These are phyloP conservation scores for Euglossa dilemma DNA, from an alignment of 1,140 invertebrate species.

Conservation along the genomic window DNA sequence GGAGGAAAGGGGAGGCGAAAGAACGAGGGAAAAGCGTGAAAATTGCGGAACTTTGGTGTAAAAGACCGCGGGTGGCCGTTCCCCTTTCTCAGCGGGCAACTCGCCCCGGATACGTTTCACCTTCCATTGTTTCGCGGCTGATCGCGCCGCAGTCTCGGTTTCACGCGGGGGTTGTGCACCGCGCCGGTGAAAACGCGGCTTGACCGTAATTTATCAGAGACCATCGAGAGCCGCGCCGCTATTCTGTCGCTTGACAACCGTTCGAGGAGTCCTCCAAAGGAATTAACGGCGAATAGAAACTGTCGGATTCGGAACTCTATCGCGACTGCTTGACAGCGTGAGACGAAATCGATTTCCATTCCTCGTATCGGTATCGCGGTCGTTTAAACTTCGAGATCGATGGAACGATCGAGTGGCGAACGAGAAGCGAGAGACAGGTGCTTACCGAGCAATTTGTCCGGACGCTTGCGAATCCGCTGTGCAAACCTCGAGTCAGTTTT, in stretches of 20 bases:
- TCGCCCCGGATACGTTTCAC: slow-evolving; percentile 23
- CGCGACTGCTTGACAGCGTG: too few relatives aligned
- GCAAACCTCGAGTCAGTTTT: not conserved
- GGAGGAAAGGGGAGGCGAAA: not conserved
- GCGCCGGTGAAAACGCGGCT: slow-evolving; percentile 7
- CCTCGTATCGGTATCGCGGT: too few relatives aligned
- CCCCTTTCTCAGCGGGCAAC: slow-evolving; percentile 34
- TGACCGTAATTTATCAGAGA: slow-evolving; percentile 42
- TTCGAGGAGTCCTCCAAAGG: not conserved
- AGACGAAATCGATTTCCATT: too few relatives aligned
- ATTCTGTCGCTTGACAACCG: too few relatives aligned
- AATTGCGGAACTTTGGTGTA: slow-evolving; percentile 60
- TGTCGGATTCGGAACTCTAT: not conserved
- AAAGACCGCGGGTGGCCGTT: slow-evolving; percentile 53
- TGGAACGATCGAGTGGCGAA: not conserved
- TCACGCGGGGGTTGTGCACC: slow-evolving; percentile 13
- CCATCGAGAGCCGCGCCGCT: not conserved
- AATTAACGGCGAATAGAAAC: not conserved
- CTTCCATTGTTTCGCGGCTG: slow-evolving; percentile 35
- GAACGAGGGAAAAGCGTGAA: slow-evolving; percentile 61
- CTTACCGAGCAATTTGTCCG: not conserved
- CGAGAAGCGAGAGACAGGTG: not conserved
- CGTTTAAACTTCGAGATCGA: too few relatives aligned
- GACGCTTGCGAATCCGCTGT: slow-evolving; percentile 2
- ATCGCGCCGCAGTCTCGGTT: slow-evolving; percentile 22